A percentile compares a stretch with the other conserved stretches of the same genome.
Conservation (phyloP, 2,113 vertebrate species). For the Alligator mississippiensis region DNA sequence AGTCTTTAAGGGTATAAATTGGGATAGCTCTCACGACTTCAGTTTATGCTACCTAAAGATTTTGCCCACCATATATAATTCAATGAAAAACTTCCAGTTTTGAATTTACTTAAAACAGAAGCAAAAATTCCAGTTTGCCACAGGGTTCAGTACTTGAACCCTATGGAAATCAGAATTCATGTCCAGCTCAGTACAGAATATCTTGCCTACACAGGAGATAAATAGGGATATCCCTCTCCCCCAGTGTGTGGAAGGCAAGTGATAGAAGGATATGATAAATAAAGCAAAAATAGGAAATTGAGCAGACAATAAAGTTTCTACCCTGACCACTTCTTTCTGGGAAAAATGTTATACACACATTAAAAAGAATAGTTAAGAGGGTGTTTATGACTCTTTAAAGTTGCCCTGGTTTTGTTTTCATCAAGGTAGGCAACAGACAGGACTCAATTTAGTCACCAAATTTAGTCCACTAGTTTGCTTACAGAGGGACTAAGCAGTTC, state of each 20-base stretch:
- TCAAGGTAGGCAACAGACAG: conserved; percentile 10
- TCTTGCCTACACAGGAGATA: neutral
- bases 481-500: conserved; percentile 2
- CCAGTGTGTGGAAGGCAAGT: neutral
- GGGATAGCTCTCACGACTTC: neutral
- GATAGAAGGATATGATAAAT: neutral
- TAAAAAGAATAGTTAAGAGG: neutral
- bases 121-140: neutral
- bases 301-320: neutral
- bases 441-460: neutral
- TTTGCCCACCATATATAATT: neutral
- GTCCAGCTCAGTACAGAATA: neutral
- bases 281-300: neutral
- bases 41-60: neutral
- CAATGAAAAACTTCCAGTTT: neutral
- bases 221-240: neutral
- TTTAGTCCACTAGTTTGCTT: conserved; percentile 27
- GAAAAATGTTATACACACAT: neutral
- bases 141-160: neutral
- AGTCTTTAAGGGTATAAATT: neutral
- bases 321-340: neutral
- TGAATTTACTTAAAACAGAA: neutral
- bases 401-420: conserved; percentile 17
- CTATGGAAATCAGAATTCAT: neutral
- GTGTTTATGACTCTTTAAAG: neutral